Conservation (phyloP, 35 echinoderm and acorn worm genomes). For the Diadema setosum region DNA sequence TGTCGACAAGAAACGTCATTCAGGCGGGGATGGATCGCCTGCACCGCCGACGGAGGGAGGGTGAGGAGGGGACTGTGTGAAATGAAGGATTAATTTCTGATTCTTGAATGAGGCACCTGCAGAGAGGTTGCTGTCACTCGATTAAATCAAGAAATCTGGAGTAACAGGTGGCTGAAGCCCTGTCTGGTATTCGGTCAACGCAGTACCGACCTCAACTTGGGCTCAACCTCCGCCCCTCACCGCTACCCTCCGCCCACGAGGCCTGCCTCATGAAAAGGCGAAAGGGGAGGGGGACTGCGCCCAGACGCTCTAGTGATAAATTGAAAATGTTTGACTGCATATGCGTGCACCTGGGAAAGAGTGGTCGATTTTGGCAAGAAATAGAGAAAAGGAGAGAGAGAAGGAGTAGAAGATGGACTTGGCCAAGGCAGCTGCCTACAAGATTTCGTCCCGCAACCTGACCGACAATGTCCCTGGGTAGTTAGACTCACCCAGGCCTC, state of each 20-base stretch:
- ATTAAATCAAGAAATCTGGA: background rate
- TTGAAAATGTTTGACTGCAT: constrained; percentile 7
- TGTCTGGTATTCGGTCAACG: background rate
- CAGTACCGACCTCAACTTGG: no score
- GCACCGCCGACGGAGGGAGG: no score
- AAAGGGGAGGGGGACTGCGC: no score
- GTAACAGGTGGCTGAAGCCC: background rate
- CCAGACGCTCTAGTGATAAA: background rate
- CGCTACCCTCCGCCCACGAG: background rate
- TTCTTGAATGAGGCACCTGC: constrained; percentile 18
- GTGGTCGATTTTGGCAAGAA: background rate
- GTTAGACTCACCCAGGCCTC: background rate
- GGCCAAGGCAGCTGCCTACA: background rate
- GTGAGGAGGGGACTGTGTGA: background rate
- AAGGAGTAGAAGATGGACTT: background rate
- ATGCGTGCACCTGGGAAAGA: background rate
- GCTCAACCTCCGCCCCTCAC: no score
- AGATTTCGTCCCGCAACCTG: background rate
- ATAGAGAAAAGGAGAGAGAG: background rate
- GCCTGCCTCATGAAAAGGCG: no score
- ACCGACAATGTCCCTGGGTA: background rate
- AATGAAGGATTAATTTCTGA: background rate
- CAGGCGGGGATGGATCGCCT: no score
- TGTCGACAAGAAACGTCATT: no score
- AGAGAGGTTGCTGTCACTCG: background rate